Base-by-base conservation (phyloP, 1,140 invertebrate genomes). In the Aphis craccivora region DNA sequence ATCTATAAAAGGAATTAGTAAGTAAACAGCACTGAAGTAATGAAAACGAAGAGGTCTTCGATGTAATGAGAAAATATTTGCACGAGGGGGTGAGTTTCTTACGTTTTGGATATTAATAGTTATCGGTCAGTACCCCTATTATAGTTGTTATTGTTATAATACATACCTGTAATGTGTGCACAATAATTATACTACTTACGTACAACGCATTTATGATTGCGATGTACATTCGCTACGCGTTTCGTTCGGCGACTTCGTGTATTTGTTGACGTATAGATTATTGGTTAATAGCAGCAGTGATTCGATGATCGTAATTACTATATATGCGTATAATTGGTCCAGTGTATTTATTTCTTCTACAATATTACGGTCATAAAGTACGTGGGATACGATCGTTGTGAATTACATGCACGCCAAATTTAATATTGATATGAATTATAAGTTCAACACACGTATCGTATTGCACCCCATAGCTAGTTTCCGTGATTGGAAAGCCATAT, bases 381-480 rank as follows among this genome's bases (percentile, higher is more conserved):
- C 30, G 30, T 67, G 30, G 18, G 30, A 76, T 76, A 18, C 23
- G 60, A 76, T n/a, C n/a, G 5, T 76, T 18, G 60, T 76, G n/a
- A 76, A 76, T 76, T 76, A 76, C n/a, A 30, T 76, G 30, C 14
- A 60, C 9, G 4, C 25, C 55, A 60, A 60, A 30, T 60, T 30
- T 67, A 67, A 67, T n/a, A 67, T n/a, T n/a, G 0, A 67, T 14
- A n/a, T 67, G 30, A 14, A 67, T 67, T 67, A 67, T 67, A 67
- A 67, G 60, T 76, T 76, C 60, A 76, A 67, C 60, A 76, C 60
- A n/a, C 60, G 60, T 76, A 76, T 76, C n/a, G 30, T 76, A n/a
- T n/a, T 76, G 30, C 60, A 76, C 4, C n/a, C 60, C 60, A 76
- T 76, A 20, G 14, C 30, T 14, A 14, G 60, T n/a, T 18, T 76